Evolutionary conservation across 2,113 vertebrate genomes (phyloP), one percentile per base, ranked within the genome.

Genomic region (Pterocles burchelli): DNA sequence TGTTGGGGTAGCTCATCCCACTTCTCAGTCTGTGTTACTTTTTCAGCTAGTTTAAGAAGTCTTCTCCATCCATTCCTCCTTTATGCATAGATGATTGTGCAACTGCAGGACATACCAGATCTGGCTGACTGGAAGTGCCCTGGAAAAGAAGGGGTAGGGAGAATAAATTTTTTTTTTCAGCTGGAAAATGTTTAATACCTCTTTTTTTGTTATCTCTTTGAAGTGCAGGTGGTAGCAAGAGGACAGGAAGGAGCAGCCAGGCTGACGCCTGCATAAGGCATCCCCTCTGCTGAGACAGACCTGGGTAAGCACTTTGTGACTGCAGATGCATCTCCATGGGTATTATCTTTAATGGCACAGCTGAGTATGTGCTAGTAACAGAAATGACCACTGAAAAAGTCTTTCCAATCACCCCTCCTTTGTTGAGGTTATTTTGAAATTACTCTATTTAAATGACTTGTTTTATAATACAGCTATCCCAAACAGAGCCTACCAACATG

Each of bases 291-390:
- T 48, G 33, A 73, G 59, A 29, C 22, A 63, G 43, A 72, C 4
- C 38, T 25, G 16, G 0, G 4, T 52, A 57, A 65, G 10, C 20
- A 4, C 13, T 58, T 33, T 25, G 16, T 8, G 7, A 18, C 0
- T 57, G 51, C 19, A 77, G 29, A 29, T 48, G 21, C 31, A 91
- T 11, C 8, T 79, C 28, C 29, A 4, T 13, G 34, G 51, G 2
- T 48, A 11, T 28, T 43, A 46, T n/a, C 54, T 68, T 67, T 38
- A 83, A 55, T 28, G 36, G 9, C 34, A 51, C 3, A 43, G 20
- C 11, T 61, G 84, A 51, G 26, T 24, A 71, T 33, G 26, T 76
- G 46, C 16, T 65, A 33, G 33, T 43, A 68, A 33, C 41, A 34
- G 26, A 81, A 88, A 89, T 45, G 34, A 52, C 13, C 10, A 20